phyloP scores from a whole-genome alignment of 2,797 vertebrate species.

The Helarctos malayanus region DNA sequence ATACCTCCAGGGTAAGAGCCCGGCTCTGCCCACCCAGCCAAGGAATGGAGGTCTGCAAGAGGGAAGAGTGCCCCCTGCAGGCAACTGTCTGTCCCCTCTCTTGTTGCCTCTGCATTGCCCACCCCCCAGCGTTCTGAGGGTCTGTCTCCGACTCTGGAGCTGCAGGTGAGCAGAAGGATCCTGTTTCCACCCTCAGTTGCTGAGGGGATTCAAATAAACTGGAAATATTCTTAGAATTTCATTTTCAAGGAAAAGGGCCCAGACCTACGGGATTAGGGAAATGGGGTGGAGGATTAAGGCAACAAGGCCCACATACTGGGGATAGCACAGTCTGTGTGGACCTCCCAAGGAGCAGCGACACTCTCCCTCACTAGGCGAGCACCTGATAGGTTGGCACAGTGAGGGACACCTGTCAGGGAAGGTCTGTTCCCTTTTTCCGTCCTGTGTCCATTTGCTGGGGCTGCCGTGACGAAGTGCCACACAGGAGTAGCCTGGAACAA shows the following conservation, averaged over 20 bases:
- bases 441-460: not conserved
- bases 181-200: not conserved
- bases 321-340: not conserved
- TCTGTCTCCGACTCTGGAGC: not conserved
- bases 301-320: not conserved
- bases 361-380: not conserved
- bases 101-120: not conserved
- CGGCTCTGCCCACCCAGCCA: not conserved
- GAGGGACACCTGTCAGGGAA: not conserved
- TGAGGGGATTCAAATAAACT: not conserved
- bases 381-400: not conserved
- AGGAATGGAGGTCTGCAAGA: not conserved
- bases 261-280: not conserved
- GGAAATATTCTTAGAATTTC: not conserved
- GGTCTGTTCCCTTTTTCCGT: not conserved
- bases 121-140: not conserved
- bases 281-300: not conserved
- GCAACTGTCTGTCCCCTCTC: not conserved
- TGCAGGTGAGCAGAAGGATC: not conserved
- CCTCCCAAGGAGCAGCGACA: not conserved
- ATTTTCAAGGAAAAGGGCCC: not conserved
- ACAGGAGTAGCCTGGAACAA: not conserved
- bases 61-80: not conserved
- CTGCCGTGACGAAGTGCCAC: not conserved
- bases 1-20: slow-evolving; percentile 55